Evolutionary conservation across 1,140 invertebrate species (phyloP), one percentile per base, ranked within the genome.

Genomic region (Eriosoma lanigerum): DNA sequence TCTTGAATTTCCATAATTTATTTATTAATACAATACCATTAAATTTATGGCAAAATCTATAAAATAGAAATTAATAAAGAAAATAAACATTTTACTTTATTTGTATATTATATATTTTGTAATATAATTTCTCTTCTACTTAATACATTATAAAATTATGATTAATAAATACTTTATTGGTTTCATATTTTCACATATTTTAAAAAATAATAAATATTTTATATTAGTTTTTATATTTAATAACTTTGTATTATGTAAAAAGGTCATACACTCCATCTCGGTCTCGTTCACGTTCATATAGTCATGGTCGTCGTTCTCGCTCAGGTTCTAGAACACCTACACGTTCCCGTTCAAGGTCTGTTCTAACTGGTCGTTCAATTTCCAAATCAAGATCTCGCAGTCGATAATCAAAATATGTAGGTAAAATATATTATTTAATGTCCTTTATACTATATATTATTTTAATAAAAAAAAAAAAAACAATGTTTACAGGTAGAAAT

Each of bases 231-330:
- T 17, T 32, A 19, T 72, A n/a, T 3, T 21, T 72, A 72, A 72
- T 29, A 4, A 72, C 19, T 50, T 52, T 72, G 17, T 72, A n/a
- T 72, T 50, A 19, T 72, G 17, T 52, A 52, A 24, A 72, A 46
- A 73, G 75, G 44, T 82, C 81, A 64, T 82, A 80, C 21, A 82
- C 82, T 66, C 78, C 80, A n/a, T 81, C 81, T 26, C 52, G 83
- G n/a, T 82, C 82, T 24, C 82, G 83, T 24, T 83, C 82, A 38
- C 81, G 83, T 26, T 83, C 82, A 24, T 81, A 83, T 48, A 82
- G 83, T 66, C 81, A 82, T 50, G 75, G 83, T 52, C 75, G 80
- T 21, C 76, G 82, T 32, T 82, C 82, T 54, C 80, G 83, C 24
- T 78, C 76, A 19, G 81, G 58, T 48, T 83, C 82, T 32, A 81